Percentiles rank a stretch among this genome's conserved stretches.
phyloP scores from a whole-genome alignment of 1,140 invertebrate species.

The Apis florea region DNA sequence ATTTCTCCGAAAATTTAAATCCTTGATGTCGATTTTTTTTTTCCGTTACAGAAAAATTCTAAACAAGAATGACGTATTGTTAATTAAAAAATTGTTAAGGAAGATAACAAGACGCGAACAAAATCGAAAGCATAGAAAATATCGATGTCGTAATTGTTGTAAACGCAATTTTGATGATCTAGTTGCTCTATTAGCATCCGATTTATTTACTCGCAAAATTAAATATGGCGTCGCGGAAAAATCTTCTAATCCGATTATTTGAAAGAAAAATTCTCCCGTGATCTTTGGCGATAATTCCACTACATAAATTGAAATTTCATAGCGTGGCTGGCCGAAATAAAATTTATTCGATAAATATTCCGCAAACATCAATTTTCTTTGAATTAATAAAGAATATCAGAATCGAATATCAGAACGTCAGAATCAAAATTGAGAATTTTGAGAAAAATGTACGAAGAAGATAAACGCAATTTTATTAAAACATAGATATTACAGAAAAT shows the following conservation, averaged over 20 bases:
- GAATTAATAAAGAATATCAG: neutral
- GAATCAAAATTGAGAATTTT: neutral
- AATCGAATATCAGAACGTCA: too few species aligned
- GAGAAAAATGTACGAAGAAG: neutral
- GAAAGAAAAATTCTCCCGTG: neutral
- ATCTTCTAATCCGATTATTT: neutral
- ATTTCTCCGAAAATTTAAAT: too few species aligned
- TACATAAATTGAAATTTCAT: constrained; percentile 10
- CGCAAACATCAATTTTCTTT: neutral
- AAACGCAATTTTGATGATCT: constrained; percentile 1
- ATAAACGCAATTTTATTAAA: neutral
- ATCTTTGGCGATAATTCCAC: neutral
- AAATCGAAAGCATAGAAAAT: neutral
- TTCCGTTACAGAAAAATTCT: too few species aligned
- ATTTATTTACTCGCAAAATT: neutral
- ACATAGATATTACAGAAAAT: neutral
- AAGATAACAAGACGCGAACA: neutral
- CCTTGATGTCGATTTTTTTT: too few species aligned
- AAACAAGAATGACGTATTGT: neutral
- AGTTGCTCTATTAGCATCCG: neutral
- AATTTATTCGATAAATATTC: neutral
- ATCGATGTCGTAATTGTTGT: neutral
- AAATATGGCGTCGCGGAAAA: neutral
- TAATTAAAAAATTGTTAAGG: neutral
- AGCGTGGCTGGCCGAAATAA: too few species aligned